Base-by-base conservation (phyloP, 2,888 invertebrate species). In the Heliothis peltigera region DNA sequence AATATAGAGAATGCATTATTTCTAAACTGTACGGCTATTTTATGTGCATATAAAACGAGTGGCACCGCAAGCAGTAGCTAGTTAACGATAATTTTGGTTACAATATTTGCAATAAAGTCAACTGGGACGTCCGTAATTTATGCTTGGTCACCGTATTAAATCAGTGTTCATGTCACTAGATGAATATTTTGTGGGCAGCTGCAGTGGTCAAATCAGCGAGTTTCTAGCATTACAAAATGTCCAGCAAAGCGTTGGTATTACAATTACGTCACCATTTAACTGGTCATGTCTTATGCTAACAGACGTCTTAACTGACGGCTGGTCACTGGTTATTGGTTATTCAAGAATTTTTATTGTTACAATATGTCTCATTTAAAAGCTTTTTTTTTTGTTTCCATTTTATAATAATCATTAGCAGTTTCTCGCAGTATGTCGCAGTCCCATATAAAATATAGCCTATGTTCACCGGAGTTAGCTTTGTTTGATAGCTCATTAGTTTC, bases 171-270 rank as follows among this genome's bases (percentile, higher is more conserved):
- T 67, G 51, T 55, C 68, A 60, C 18, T n/a, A 19, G 35, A 47
- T 70, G 43, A 74, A 55, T 68, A 67, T 60, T 70, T 60, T 48
- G 68, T 55, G 68, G 35, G 42, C 17, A 44, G 17, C 35, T 6
- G 35, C 25, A 48, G 25, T 22, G 48, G 32, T 75, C 52, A 69
- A 56, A 53, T 57, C 70, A 56, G 19, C 32, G 47, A 52, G 39
- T 32, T 28, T 35, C 19, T 15, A 19, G 17, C n/a, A 48, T 22
- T 48, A 21, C 39, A 47, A 52, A 59, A 46, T 52, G 51, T 15
- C 43, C 68, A 67, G 25, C 39, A 19, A 1, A 32, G 28, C 8
- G 4, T 17, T 53, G 35, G 28, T 53, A 71, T 18, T 28, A 53
- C 19, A 19, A 55, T 68, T 55, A 61, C 75, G 52, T 68, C 61